phyloP scores from a whole-genome alignment of 2,888 invertebrate species.

The Tortricodes alternella region DNA sequence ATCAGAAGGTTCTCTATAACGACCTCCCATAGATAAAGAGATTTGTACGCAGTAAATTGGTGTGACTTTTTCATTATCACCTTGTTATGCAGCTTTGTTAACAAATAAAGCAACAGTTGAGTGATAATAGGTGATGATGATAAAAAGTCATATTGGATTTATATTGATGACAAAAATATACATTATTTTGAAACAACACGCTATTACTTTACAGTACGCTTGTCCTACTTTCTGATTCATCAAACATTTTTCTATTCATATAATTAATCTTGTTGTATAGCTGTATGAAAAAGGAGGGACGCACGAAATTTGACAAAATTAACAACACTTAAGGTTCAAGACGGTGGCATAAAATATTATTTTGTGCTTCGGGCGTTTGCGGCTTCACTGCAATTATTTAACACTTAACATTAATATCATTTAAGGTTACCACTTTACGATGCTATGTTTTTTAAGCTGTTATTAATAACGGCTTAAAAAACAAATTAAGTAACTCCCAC shows the following conservation, averaged over 20 bases:
- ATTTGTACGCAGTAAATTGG: slow-evolving; percentile 11
- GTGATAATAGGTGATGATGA: slow-evolving; percentile 4
- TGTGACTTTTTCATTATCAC: slow-evolving; percentile 21
- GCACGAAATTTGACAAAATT: slow-evolving; percentile 38
- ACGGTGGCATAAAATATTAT: slow-evolving; percentile 40
- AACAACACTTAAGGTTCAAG: slow-evolving; percentile 40
- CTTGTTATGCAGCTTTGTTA: slow-evolving; percentile 12
- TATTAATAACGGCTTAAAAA: too few relatives aligned
- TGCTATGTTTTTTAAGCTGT: too few relatives aligned
- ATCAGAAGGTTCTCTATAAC: neutral
- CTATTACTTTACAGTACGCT: neutral
- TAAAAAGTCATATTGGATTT: neutral
- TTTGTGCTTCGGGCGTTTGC: slow-evolving; percentile 36
- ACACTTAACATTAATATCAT: slow-evolving; percentile 28
- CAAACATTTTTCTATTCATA: slow-evolving; percentile 33
- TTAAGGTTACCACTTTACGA: slow-evolving; percentile 1
- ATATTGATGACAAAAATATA: neutral
- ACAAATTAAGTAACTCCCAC: too few relatives aligned
- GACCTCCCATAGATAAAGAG: neutral
- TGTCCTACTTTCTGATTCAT: neutral
- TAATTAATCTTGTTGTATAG: slow-evolving; percentile 36
- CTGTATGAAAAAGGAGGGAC: slow-evolving; percentile 35
- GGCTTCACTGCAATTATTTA: slow-evolving; percentile 23
- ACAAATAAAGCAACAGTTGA: neutral
- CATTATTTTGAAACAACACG: neutral